These are phyloP conservation scores for Ecdyonurus torrentis DNA, from an alignment of 2,888 invertebrate genomes.

Conservation along the genomic window DNA sequence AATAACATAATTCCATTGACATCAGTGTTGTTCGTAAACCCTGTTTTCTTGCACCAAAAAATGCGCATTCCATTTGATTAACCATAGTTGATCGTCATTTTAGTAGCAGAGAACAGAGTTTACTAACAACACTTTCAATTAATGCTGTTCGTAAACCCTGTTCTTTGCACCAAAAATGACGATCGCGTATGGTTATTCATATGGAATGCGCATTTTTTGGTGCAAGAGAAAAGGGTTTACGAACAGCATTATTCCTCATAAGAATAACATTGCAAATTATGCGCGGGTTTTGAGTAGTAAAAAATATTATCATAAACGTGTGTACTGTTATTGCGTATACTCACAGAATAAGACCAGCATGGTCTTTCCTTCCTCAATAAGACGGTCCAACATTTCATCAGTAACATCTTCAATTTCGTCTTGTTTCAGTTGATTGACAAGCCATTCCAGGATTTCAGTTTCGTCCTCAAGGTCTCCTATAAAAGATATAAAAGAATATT, in stretches of 20 bases:
- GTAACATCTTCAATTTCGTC: conserved; percentile 92
- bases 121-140: conserved; percentile 29
- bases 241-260: neutral
- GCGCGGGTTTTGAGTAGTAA: neutral
- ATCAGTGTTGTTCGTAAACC: no score
- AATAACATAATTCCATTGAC: no score
- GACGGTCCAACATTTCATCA: conserved; percentile 81
- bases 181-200: no score
- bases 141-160: no score
- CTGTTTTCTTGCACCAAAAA: no score
- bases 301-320: conserved; percentile 2
- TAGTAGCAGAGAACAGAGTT: no score
- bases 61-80: no score
- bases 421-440: conserved; percentile 70
- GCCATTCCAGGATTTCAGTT: conserved; percentile 76
- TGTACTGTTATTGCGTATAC: conserved; percentile 20
- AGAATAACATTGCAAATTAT: neutral
- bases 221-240: no score
- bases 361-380: conserved; percentile 75
- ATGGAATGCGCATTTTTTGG: no score
- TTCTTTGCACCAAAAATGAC: no score
- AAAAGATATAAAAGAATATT: conserved; percentile 7
- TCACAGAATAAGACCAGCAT: conserved; percentile 83
- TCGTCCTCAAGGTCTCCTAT: conserved; percentile 70
- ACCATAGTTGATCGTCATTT: no score